These are phyloP conservation scores for Unio delphinus DNA, from an alignment of 2,888 invertebrate genomes.

Conservation along the genomic window DNA sequence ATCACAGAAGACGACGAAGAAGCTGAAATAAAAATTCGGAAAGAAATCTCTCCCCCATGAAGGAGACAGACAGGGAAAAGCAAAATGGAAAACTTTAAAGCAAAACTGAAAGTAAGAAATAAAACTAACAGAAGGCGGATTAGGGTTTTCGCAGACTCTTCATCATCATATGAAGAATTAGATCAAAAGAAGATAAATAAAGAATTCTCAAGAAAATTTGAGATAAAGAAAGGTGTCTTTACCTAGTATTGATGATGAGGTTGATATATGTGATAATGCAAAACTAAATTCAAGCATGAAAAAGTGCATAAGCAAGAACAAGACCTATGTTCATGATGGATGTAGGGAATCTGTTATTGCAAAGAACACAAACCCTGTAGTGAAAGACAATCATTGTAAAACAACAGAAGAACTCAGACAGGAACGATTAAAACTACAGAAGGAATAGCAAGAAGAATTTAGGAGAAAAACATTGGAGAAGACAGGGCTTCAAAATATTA, in stretches of 20 bases:
- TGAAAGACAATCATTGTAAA: not conserved
- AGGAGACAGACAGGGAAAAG: not conserved
- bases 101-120: not conserved
- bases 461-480: constrained; percentile 16
- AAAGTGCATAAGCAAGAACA: not conserved
- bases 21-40: not conserved
- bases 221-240: constrained; percentile 8
- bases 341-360: not conserved
- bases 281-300: not conserved
- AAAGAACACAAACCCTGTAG: not conserved
- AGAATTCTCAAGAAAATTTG: constrained; percentile 1
- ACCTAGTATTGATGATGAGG: constrained; percentile 42
- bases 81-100: constrained; percentile 4
- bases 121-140: constrained; percentile 14
- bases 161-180: no score
- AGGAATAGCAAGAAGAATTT: constrained; percentile 49
- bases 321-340: not conserved
- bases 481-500: not conserved
- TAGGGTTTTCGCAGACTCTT: no score
- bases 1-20: not conserved
- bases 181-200: no score
- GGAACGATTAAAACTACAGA: constrained; percentile 45
- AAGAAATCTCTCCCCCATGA: not conserved
- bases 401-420: constrained; percentile 14
- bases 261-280: not conserved